These are phyloP conservation scores for Gymnocheta viridis DNA, from an alignment of 2,888 invertebrate genomes.

Conservation along the genomic window DNA sequence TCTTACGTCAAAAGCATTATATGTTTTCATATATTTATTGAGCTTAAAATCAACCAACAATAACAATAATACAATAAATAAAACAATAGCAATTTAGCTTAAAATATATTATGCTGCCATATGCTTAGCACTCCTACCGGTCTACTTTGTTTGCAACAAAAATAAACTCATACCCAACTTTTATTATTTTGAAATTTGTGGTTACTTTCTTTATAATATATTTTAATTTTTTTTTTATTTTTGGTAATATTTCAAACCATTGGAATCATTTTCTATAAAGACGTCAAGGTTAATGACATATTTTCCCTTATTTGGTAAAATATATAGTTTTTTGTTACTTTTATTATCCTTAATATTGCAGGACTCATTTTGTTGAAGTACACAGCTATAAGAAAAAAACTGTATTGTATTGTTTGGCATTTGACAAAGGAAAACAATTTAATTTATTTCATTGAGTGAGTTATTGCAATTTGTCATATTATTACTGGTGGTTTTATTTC, in stretches of 20 bases:
- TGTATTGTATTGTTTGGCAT: slow-evolving; percentile 18
- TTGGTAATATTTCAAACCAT: slow-evolving; percentile 55
- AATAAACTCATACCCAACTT: not conserved
- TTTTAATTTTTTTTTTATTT: slow-evolving; percentile 30
- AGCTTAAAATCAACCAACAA: no score
- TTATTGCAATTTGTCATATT: slow-evolving; percentile 67
- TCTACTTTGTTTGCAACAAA: not conserved
- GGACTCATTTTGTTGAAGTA: slow-evolving; percentile 57
- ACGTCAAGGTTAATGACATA: slow-evolving; percentile 68
- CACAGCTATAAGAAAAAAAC: not conserved
- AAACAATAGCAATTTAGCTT: no score
- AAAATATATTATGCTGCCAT: not conserved
- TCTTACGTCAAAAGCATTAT: no score
- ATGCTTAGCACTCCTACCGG: not conserved
- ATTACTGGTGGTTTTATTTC: slow-evolving; percentile 8
- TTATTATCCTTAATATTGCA: slow-evolving; percentile 25
- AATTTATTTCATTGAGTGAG: slow-evolving; percentile 62
- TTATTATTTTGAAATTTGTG: not conserved
- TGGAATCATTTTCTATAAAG: slow-evolving; percentile 42
- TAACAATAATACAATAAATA: no score
- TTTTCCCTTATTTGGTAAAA: slow-evolving; percentile 24
- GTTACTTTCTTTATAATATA: no score
- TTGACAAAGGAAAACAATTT: slow-evolving; percentile 61
- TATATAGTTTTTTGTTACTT: slow-evolving; percentile 36
- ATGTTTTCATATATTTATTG: no score